Base-by-base conservation (phyloP, 2,797 vertebrate species). In the Pseudochromis fuscus region DNA sequence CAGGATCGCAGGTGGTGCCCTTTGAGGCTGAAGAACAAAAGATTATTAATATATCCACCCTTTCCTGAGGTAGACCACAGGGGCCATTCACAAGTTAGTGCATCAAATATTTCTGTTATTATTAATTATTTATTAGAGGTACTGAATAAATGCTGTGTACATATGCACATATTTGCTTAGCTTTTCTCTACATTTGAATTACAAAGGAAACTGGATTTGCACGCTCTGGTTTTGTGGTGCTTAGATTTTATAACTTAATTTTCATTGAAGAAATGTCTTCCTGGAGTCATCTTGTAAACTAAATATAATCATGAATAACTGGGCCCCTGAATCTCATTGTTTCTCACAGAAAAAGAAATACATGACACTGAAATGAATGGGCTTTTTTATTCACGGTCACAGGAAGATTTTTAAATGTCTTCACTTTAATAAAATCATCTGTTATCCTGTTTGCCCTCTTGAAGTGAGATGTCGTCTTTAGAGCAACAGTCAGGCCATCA, bases 51-150 rank as follows among this genome's bases (percentile, higher is more conserved):
- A 72, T n/a, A 74, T 50, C 53, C 25, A 55, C 53, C 25, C 59
- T 59, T 81, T 84, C 80, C 82, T 78, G 71, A 68, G 55, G 31
- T 28, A 49, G 61, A 64, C 48, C 3, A 18, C 40, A 10, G 62
- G 48, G 62, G 51, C 67, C 59, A 61, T 64, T 50, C 52, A 73
- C 33, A 42, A 84, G 59, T 71, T 35, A 64, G 27, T 25, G 33
- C 78, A 79, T 85, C 66, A 82, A 81, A 79, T 85, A 82, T 75
- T 81, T 75, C 66, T 68, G 59, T 63, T 40, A 52, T 68, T 62
- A 52, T 85, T 38, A 75, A 81, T 67, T 21, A 83, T 81, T 66
- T 7, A 84, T 48, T 5, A 12, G 52, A 52, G 10, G 18, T 12
- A n/a, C 35, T 53, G 35, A 46, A 58, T 67, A 67, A 44, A 35